Conservation (phyloP, 2,888 invertebrate species). For the Polydrusus tereticollis region DNA sequence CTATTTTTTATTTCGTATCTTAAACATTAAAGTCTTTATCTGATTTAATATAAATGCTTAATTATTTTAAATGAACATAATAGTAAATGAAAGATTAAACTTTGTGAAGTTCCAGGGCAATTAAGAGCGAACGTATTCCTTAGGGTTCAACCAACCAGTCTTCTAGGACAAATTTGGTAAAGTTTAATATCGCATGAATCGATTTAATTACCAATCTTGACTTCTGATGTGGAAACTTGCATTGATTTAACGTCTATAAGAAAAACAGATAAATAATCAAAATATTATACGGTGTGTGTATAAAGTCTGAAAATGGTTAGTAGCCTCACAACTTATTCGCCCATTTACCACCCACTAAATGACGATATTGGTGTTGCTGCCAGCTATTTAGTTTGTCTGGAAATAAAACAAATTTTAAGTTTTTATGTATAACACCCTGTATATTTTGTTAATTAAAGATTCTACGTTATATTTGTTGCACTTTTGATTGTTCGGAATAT, state of each 20-base stretch:
- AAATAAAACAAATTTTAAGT: no score
- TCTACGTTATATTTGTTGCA: no score
- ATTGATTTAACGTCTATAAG: no score
- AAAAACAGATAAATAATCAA: neutral
- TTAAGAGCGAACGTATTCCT: conserved; percentile 27
- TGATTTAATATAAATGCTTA: neutral
- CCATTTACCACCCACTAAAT: no score
- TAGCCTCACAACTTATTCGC: no score
- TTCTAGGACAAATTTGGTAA: neutral
- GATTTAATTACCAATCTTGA: conserved; percentile 9
- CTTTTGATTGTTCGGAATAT: no score
- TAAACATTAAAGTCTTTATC: neutral
- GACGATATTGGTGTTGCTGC: no score
- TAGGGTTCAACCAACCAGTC: conserved; percentile 9
- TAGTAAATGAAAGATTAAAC: conserved; percentile 8
- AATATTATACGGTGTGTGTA: neutral
- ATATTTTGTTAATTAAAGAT: no score
- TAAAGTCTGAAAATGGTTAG: neutral
- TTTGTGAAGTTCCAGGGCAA: conserved; percentile 25
- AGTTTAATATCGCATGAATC: conserved; percentile 27
- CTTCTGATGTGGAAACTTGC: neutral
- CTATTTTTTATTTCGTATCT: no score
- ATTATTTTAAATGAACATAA: conserved; percentile 3
- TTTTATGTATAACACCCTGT: no score
- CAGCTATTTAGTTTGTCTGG: no score